Percentiles rank a stretch among this genome's conserved stretches.
These are phyloP conservation scores for Helleia helle DNA, from an alignment of 2,888 invertebrate species.

Conservation along the genomic window DNA sequence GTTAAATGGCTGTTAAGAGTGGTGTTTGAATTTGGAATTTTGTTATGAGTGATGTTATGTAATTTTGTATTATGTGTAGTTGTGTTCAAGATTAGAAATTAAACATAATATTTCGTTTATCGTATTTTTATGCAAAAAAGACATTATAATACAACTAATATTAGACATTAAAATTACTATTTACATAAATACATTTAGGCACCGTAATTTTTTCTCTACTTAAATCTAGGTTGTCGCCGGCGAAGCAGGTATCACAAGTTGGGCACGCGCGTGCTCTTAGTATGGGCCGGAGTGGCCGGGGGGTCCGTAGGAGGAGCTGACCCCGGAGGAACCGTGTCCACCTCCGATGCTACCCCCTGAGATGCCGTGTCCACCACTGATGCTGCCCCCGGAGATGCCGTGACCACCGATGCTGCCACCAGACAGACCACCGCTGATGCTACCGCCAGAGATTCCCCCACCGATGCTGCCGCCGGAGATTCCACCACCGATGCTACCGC, in stretches of 20 bases:
- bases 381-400: constrained; percentile 28
- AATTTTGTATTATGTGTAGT: not conserved
- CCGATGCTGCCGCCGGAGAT: constrained; percentile 31
- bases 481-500: constrained; percentile 30
- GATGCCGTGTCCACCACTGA: constrained; percentile 32
- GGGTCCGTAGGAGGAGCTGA: constrained; percentile 77
- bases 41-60: no score
- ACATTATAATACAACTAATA: constrained; percentile 68
- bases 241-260: constrained; percentile 69
- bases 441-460: constrained; percentile 28
- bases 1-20: no score
- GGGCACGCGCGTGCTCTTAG: constrained; percentile 51
- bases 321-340: constrained; percentile 42
- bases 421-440: constrained; percentile 30
- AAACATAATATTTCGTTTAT: constrained; percentile 34
- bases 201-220: constrained; percentile 73
- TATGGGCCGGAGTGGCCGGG: constrained; percentile 81
- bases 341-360: constrained; percentile 32
- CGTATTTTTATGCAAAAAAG: constrained; percentile 66
- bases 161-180: constrained; percentile 73
- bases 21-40: no score
- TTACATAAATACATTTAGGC: constrained; percentile 75
- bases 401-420: constrained; percentile 36
- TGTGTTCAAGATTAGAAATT: not conserved
- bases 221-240: constrained; percentile 66